Conservation (phyloP, 2,797 vertebrate genomes). For the Mormyrus proboscirostris region DNA sequence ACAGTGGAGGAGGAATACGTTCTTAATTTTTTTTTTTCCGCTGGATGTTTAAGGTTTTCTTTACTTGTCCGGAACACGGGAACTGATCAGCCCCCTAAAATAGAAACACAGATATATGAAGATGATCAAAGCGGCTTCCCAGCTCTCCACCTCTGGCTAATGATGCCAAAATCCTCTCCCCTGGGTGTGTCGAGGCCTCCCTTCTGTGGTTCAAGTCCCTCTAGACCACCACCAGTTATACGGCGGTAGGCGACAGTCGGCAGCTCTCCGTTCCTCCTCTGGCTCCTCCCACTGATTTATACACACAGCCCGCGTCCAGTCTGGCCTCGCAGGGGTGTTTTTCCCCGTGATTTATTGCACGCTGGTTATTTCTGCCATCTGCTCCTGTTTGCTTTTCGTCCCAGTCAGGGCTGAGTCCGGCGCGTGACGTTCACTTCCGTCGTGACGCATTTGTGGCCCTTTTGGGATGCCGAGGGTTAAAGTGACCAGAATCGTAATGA, state of each 20-base stretch:
- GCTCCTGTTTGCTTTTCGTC: conserved; percentile 3
- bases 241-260: not conserved
- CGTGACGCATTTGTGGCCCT: not conserved
- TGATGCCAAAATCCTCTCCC: not conserved
- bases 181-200: not conserved
- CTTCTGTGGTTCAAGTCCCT: not conserved
- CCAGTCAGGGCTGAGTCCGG: not conserved
- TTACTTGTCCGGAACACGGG: not conserved
- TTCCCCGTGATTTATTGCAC: not conserved
- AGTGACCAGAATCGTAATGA: not conserved
- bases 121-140: not conserved
- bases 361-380: not conserved
- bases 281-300: not conserved
- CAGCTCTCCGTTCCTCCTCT: not conserved
- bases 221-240: not conserved
- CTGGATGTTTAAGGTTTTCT: not conserved
- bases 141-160: not conserved
- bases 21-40: not conserved
- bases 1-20: not conserved
- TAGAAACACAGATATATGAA: not conserved
- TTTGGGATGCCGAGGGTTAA: not conserved
- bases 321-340: not conserved
- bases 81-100: not conserved
- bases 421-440: not conserved
- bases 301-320: not conserved